phyloP scores from a whole-genome alignment of 2,797 vertebrate genomes.

The Micropoecilia bifurca region DNA sequence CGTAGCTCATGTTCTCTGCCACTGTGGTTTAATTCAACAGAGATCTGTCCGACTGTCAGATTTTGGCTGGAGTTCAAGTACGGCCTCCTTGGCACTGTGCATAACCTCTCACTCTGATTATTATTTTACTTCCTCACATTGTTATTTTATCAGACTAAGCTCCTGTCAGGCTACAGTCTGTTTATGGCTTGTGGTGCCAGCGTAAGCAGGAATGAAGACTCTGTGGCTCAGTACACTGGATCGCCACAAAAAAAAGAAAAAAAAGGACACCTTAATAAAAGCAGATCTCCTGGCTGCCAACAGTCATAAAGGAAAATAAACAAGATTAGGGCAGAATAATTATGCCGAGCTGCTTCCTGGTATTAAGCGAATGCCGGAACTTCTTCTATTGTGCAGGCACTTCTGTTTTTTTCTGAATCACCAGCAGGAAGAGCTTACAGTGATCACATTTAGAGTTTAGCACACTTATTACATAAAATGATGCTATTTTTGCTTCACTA shows the following conservation, averaged over 20 bases:
- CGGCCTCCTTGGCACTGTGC: conserved; percentile 33
- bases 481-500: conserved; percentile 10
- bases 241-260: conserved; percentile 31
- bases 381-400: conserved; percentile 50
- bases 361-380: conserved; percentile 58
- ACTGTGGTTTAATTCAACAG: conserved; percentile 12
- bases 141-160: conserved; percentile 57
- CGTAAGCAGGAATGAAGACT: conserved; percentile 56
- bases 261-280: conserved; percentile 74
- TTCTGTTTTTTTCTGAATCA: conserved; percentile 24
- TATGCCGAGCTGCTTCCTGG: conserved; percentile 72
- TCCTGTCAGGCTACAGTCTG: conserved; percentile 56
- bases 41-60: conserved; percentile 22
- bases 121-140: conserved; percentile 62
- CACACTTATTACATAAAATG: conserved; percentile 2
- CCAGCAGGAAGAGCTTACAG: conserved; percentile 21
- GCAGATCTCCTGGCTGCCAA: conserved; percentile 69
- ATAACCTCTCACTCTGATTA: conserved; percentile 62
- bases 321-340: conserved; percentile 76
- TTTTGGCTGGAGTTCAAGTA: conserved; percentile 28
- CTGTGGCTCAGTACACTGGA: conserved; percentile 63
- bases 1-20: not conserved
- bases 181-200: conserved; percentile 65
- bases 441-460: conserved; percentile 21
- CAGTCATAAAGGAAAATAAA: conserved; percentile 73